Base-by-base conservation (phyloP, 1,140 invertebrate genomes). In the Drosophila ohnishii region DNA sequence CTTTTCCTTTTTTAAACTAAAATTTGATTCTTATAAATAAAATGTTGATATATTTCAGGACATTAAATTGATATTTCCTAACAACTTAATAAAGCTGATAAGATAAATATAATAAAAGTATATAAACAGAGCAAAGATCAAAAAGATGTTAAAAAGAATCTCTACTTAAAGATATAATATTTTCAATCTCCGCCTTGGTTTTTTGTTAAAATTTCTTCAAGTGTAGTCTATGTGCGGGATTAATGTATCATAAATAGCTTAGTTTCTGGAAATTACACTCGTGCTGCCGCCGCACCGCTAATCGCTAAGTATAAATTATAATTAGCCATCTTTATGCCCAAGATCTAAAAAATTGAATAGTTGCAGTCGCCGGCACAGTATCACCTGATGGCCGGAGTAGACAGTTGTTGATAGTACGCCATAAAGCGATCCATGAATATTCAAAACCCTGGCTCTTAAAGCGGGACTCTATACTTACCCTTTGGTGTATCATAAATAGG, bases 191-290 rank as follows among this genome's bases (percentile, higher is more conserved):
- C 5, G 0, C 0, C 9, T 13, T 3, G 2, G 2, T 22, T 4
- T 5, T 13, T 1, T 8, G 1, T 1, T 9, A 5, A 19, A 34
- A 53, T 53, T 53, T 53, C 32, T 53, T 35, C 4, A 19, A 13
- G 32, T 53, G 50, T 4, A 53, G 50, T 5, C 16, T 35, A 22
- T 35, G 50, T 0, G 28, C 64, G 65, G 62, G 53, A 75, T 75
- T 75, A 75, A 75, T 75, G 73, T 48, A 58, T 66, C 73, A 75
- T 75, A 75, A 75, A 75, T 75, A 75, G 72, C 73, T 58, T 75
- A 66, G 53, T 75, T 66, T 66, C 62, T 71, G 51, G 55, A 66
- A 75, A 51, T 75, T 73, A 73, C 25, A 63, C 61, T 47, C 40
- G 50, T 53, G 32, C 50, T 53, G 32, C 67, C n/a, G 30, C 35